Evolutionary conservation across 2,797 vertebrate species (phyloP).

Genomic region (Ctenochaetus hawaiiensis): DNA sequence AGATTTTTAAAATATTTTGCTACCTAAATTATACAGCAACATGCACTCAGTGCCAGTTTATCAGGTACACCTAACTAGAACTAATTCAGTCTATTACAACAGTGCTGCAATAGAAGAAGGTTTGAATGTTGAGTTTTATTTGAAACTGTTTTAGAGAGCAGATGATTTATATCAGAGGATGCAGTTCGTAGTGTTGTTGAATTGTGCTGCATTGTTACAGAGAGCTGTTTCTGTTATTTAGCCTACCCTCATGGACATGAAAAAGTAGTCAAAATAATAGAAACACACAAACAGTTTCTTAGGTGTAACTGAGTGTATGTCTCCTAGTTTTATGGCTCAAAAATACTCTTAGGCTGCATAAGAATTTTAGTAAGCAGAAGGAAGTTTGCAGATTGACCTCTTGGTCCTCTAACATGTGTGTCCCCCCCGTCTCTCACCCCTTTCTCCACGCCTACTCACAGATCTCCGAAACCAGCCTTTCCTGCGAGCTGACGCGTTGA

Average conservation of each 20-base stretch:
- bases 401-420: constrained; percentile 77
- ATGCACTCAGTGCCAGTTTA: constrained; percentile 52
- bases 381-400: constrained; percentile 53
- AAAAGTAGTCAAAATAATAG: constrained; percentile 2
- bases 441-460: constrained; percentile 82
- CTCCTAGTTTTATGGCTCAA: constrained; percentile 11
- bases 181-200: constrained; percentile 18
- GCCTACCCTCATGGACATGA: neutral
- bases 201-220: constrained; percentile 2
- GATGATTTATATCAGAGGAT: neutral
- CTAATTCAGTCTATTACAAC: constrained; percentile 5
- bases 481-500: constrained; percentile 89
- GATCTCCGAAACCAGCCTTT: constrained; percentile 92
- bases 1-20: constrained; percentile 20
- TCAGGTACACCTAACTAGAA: constrained; percentile 8
- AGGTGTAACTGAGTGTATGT: constrained; percentile 38
- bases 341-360: constrained; percentile 7
- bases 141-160: too few species aligned
- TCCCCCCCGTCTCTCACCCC: constrained; percentile 71
- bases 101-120: neutral
- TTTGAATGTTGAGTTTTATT: neutral
- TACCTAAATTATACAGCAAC: neutral
- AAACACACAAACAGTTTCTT: neutral
- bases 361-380: constrained; percentile 7
- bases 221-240: constrained; percentile 8